Percentiles rank a stretch among this genome's conserved stretches.
phyloP scores from a whole-genome alignment of 2,113 vertebrate species.

The Aegotheles bennettii region DNA sequence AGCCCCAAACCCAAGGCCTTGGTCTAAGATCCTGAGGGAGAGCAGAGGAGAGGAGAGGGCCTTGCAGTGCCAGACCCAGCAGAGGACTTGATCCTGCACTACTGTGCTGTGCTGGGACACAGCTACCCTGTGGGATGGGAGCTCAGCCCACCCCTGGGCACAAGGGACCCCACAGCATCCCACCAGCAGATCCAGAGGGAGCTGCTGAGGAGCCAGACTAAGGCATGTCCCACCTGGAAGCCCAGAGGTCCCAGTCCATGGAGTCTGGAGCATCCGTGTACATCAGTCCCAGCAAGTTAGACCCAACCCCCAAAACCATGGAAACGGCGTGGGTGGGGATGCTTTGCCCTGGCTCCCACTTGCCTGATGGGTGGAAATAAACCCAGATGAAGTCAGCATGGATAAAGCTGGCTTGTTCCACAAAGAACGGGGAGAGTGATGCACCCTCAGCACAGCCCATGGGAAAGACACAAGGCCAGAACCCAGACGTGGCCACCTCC shows the following conservation, averaged over 20 bases:
- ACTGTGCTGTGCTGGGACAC: fast-evolving
- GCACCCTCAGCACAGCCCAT: fast-evolving
- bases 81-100: no score
- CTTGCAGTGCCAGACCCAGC: not conserved
- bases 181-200: fast-evolving
- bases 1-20: not conserved
- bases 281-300: not conserved
- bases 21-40: not conserved
- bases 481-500: fast-evolving
- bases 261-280: fast-evolving
- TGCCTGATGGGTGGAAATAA: not conserved
- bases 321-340: fast-evolving
- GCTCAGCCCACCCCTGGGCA: not conserved
- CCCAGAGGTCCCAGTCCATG: not conserved
- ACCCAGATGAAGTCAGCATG: fast-evolving
- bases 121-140: fast-evolving
- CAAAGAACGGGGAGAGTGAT: fast-evolving
- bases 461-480: not conserved
- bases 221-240: not conserved
- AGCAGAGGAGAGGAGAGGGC: not conserved
- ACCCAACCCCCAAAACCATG: not conserved
- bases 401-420: not conserved
- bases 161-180: fast-evolving
- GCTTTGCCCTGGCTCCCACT: fast-evolving
- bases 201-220: not conserved